Evolutionary conservation across 2,113 vertebrate genomes (phyloP).

Genomic region (Puma concolor): DNA sequence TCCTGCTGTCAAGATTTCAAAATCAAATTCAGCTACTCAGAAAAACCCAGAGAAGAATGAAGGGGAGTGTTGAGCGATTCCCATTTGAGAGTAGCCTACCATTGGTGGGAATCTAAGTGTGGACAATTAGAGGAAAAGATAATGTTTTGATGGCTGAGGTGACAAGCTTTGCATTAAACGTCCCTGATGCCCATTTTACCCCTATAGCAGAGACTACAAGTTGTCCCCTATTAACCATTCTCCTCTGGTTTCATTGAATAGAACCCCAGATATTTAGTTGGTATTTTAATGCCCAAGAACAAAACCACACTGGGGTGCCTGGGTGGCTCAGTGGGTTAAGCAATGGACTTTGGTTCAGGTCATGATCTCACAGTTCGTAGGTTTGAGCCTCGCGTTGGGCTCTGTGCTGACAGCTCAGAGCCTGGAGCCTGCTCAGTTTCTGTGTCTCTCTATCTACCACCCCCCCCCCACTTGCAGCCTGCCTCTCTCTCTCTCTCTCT

Average conservation of each 20-base stretch:
- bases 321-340: too few relatives aligned
- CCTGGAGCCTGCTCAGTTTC: too few relatives aligned
- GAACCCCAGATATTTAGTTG: not conserved
- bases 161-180: not conserved
- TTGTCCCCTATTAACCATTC: not conserved
- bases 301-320: not conserved
- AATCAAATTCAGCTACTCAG: slow-evolving; percentile 3
- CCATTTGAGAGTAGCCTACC: not conserved
- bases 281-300: not conserved
- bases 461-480: too few relatives aligned
- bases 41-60: not conserved
- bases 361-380: too few relatives aligned
- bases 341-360: too few relatives aligned
- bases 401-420: too few relatives aligned
- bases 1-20: not conserved
- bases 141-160: not conserved
- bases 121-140: not conserved
- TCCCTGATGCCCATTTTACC: not conserved
- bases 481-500: too few relatives aligned
- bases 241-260: not conserved
- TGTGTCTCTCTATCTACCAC: too few relatives aligned
- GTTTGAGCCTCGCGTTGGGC: too few relatives aligned
- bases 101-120: not conserved
- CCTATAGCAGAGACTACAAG: not conserved
- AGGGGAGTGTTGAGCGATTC: not conserved